Evolutionary conservation across 2,888 invertebrate genomes (phyloP), one percentile per base, ranked within the genome.

Genomic region (Torymus texanus): DNA sequence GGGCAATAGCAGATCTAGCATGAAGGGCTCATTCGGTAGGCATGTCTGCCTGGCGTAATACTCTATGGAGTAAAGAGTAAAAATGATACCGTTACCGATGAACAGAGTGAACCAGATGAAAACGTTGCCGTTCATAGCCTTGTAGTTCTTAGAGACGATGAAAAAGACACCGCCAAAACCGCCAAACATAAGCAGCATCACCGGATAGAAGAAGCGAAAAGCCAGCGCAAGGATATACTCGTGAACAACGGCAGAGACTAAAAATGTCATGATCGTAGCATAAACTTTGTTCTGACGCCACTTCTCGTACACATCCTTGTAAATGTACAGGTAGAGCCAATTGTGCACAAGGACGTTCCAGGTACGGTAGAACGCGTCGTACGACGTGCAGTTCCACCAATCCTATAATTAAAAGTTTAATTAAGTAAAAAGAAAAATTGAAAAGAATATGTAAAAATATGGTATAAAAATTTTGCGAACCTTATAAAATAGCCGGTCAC

Each of bases 271-370:
- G 1, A 93, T 87, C 84, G 93, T 94, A 0, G 85, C 70, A 51
- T 75, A 62, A 13, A 78, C 67, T 75, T 72, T 82, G 58, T n/a
- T 81, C 18, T 79, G 76, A 8, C 41, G 10, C n/a, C 63, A 14
- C 18, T 58, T 70, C 70, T 90, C 91, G 82, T 91, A 90, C 53
- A 91, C 84, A 71, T 90, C 97, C 85, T 93, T 94, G 90, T 97
- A 97, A 79, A 99, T 92, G 90, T 98, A 97, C 4, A 94, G 94
- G 85, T 97, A 96, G 0, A 98, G 92, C 98, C 98, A 99, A 84
- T 97, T 97, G 88, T 98, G 96, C 0, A 98, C 97, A 0, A 98
- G 95, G 16, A 96, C 93, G 90, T 99, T 99, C 98, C 98, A 98
- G 4, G 95, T 95, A n/a, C 97, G 94, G 90, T 96, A 98, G 90